Conservation (phyloP, 2,888 invertebrate species). For the Cordylochernes scorpioides region DNA sequence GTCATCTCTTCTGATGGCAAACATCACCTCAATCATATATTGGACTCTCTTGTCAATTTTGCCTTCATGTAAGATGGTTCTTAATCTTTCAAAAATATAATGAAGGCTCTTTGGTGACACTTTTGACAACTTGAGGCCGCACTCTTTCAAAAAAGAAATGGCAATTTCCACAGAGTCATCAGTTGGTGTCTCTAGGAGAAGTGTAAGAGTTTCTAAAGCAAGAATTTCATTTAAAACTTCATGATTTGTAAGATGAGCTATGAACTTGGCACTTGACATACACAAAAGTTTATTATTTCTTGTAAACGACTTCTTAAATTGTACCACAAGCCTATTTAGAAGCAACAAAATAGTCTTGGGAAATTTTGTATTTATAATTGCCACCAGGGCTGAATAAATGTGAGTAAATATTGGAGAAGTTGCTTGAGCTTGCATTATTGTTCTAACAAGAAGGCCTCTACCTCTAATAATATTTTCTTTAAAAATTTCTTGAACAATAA, state of each 20-base stretch:
- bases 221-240: conserved; percentile 73
- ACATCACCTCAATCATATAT: conserved; percentile 91
- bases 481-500: no score
- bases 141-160: conserved; percentile 81
- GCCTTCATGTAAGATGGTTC: conserved; percentile 78
- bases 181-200: conserved; percentile 76
- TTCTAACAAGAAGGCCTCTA: no score
- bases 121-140: conserved; percentile 76
- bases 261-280: conserved; percentile 65
- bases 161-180: conserved; percentile 95
- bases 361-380: no score
- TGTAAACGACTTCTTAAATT: conserved; percentile 74
- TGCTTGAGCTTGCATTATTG: no score
- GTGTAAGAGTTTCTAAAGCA: conserved; percentile 67
- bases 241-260: conserved; percentile 92
- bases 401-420: no score
- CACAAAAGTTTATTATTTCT: conserved; percentile 75
- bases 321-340: conserved; percentile 69
- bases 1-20: conserved; percentile 61
- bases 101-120: no score
- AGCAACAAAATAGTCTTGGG: no score
- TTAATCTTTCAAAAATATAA: conserved; percentile 85
- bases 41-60: conserved; percentile 69
- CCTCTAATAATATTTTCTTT: no score
- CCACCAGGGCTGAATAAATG: no score